These are phyloP conservation scores for Alloscopus bannaensis DNA, from an alignment of 2,888 invertebrate genomes.

Conservation along the genomic window DNA sequence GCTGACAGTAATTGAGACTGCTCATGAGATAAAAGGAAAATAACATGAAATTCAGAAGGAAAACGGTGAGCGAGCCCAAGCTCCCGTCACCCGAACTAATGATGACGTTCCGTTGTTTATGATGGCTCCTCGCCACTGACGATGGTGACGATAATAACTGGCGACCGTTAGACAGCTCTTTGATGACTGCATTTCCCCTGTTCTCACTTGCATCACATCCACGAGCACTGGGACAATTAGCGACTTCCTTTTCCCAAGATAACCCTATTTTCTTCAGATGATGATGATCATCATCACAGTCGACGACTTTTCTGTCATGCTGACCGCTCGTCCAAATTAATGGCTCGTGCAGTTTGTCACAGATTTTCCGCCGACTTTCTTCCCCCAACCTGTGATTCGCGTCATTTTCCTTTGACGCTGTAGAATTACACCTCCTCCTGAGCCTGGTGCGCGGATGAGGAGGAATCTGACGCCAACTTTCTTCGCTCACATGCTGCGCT, in stretches of 20 bases:
- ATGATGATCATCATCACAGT: neutral
- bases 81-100: constrained; percentile 39
- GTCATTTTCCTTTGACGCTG: too few relatives aligned
- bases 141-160: neutral
- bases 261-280: neutral
- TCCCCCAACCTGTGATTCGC: neutral
- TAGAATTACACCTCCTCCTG: too few relatives aligned
- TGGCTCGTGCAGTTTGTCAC: neutral
- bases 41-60: constrained; percentile 29
- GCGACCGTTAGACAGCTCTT: neutral
- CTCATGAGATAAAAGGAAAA: constrained; percentile 24
- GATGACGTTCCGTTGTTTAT: constrained; percentile 31
- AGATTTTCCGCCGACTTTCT: neutral
- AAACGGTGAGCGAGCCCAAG: neutral
- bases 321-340: constrained; percentile 16
- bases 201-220: neutral
- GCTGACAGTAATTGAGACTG: constrained; percentile 41
- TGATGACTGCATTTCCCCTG: neutral
- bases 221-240: neutral
- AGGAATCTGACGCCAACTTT: neutral
- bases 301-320: neutral
- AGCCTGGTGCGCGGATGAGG: neutral
- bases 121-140: neutral
- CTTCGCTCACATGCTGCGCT: constrained; percentile 1
- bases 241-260: neutral